Conservation (phyloP, 2,797 vertebrate genomes). For the Acrossocheilus fasciatus region DNA sequence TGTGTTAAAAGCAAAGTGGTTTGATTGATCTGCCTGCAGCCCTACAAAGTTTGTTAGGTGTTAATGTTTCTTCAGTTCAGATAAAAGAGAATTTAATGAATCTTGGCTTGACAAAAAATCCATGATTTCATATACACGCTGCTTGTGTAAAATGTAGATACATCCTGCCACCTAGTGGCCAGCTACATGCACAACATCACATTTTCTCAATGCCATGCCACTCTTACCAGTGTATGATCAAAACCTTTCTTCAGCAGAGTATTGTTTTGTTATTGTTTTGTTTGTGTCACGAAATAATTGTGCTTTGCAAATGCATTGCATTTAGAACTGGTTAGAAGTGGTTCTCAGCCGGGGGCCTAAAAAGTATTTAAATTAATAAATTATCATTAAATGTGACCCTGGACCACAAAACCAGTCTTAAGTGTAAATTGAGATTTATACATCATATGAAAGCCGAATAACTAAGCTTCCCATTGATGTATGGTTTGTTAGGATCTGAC, state of each 20-base stretch:
- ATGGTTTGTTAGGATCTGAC: too few relatives aligned
- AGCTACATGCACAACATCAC: too few relatives aligned
- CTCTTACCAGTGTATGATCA: too few relatives aligned
- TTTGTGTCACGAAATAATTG: background rate
- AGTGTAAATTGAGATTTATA: too few relatives aligned
- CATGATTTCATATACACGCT: background rate
- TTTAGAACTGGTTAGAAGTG: background rate
- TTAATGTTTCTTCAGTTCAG: conserved; percentile 53
- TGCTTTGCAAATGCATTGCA: background rate
- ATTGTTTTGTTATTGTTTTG: background rate
- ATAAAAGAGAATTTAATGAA: conserved; percentile 11
- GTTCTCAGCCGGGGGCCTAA: background rate
- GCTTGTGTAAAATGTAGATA: conserved; percentile 43
- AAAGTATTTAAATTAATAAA: background rate
- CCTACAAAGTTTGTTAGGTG: conserved; percentile 58
- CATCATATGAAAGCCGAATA: too few relatives aligned
- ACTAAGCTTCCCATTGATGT: too few relatives aligned
- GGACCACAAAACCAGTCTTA: too few relatives aligned
- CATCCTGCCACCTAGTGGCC: conserved; percentile 76
- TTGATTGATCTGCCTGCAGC: conserved; percentile 68
- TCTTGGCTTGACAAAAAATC: conserved; percentile 1
- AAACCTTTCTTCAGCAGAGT: background rate
- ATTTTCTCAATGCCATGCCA: too few relatives aligned
- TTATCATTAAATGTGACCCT: background rate
- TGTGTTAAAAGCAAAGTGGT: conserved; percentile 68